Evolutionary conservation across 2,113 vertebrate species (phyloP), one percentile per base, ranked within the genome.

Genomic region (Anthoscopus minutus): DNA sequence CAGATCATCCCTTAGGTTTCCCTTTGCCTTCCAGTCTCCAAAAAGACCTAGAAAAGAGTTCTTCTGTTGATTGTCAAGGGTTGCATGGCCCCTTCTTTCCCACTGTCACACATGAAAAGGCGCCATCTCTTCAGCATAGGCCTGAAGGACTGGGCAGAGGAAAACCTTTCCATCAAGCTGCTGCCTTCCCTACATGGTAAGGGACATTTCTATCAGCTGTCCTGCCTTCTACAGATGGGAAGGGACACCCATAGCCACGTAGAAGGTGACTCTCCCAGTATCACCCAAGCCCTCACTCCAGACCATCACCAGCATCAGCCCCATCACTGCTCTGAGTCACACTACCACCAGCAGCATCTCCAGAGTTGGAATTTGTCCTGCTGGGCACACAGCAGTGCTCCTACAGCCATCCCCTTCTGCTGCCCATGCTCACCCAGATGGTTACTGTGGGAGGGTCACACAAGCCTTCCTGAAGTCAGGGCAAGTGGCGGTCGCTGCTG

Each of bases 391-490:
- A 9, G 61, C 28, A 35, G 17, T 0, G 11, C 12, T 58, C 31
- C 23, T 31, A 12, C 4, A 35, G 62, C 7, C 15, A 4, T 11
- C 9, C 27, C 27, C 40, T 70, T 19, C 66, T 56, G 5, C 64
- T 67, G 42, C 17, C 47, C 30, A 18, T 2, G 14, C 40, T 76
- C 61, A 40, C 12, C 21, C 9, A 54, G 5, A 4, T 27, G 21
- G 14, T 82, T 35, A 19, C 17, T 31, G 58, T 50, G 45, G 27
- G 7, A 48, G 11, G 70, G 40, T 76, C n/a, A 10, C 54, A 47
- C 0, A 0, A 42, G 38, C 40, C 57, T 71, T 33, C 15, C 11
- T 85, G 7, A 64, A 69, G 28, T 31, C 54, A 27, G 40, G 27
- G 20, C n/a, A 57, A 61, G 35, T n/a, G 22, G 5, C 38, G 77